Evolutionary conservation across 2,888 invertebrate genomes (phyloP).

Genomic region (Agrotis puta): DNA sequence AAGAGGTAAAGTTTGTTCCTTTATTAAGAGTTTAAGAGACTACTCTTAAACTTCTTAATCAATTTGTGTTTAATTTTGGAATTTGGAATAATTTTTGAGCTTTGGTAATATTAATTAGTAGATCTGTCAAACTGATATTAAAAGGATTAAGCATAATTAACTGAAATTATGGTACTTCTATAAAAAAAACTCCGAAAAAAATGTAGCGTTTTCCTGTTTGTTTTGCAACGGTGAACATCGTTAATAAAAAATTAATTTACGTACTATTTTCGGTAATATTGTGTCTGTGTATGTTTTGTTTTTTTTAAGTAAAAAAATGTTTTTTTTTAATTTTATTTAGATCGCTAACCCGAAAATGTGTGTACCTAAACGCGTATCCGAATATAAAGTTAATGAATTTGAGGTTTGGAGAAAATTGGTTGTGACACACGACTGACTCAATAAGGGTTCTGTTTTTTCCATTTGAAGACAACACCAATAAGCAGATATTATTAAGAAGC

Average conservation of each 20-base stretch:
- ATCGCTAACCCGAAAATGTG: no score
- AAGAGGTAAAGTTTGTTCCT: conserved; percentile 58
- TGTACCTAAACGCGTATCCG: no score
- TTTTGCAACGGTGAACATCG: background rate
- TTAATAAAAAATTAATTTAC: background rate
- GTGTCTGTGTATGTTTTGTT: no score
- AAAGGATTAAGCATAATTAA: conserved; percentile 4
- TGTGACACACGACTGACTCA: no score
- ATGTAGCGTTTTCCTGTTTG: background rate
- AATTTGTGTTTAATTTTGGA: conserved; percentile 53
- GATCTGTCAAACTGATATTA: conserved; percentile 11
- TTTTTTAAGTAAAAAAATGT: no score
- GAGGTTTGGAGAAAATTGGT: no score
- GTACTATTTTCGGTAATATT: background rate
- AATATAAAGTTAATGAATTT: no score
- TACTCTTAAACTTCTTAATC: conserved; percentile 58
- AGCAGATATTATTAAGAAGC: background rate
- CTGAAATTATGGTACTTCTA: no score
- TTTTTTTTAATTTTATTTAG: no score
- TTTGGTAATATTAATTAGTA: conserved; percentile 36
- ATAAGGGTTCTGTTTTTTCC: no score
- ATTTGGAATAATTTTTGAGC: conserved; percentile 42
- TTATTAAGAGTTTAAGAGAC: conserved; percentile 59
- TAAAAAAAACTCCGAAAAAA: no score
- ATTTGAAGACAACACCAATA: no score